Evolutionary conservation across 2,113 vertebrate genomes (phyloP).

Genomic region (western clawed frog (Xenopus tropicalis)): DNA sequence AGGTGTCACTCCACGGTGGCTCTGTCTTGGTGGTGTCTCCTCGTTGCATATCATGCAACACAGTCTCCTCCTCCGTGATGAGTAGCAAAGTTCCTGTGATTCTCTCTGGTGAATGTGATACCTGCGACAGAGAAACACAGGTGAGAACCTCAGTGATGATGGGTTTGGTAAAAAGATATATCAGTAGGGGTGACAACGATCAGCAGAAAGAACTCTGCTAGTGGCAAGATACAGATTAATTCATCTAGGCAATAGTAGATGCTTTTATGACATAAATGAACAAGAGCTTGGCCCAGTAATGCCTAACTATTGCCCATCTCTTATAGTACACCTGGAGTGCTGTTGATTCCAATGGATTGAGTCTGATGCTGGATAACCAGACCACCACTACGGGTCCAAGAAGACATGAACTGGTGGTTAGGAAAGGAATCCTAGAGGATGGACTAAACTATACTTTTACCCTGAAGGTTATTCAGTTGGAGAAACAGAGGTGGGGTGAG

Average conservation of each 20-base stretch:
- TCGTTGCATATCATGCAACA: conserved; percentile 63
- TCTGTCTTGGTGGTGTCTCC: conserved; percentile 57
- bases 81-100: conserved; percentile 47
- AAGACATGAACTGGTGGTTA: conserved; percentile 58
- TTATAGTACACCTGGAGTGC: conserved; percentile 67
- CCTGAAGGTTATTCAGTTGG: conserved; percentile 57
- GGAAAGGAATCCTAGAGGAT: conserved; percentile 53
- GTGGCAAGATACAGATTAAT: too few relatives aligned
- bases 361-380: conserved; percentile 55
- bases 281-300: not conserved
- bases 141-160: conserved; percentile 10
- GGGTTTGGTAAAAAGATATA: too few relatives aligned
- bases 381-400: conserved; percentile 53
- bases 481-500: conserved; percentile 54
- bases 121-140: conserved; percentile 49
- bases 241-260: too few relatives aligned
- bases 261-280: too few relatives aligned
- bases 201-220: too few relatives aligned
- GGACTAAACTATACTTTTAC: conserved; percentile 63
- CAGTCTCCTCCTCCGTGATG: conserved; percentile 39
- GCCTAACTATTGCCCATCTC: not conserved
- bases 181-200: too few relatives aligned
- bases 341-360: conserved; percentile 49
- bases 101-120: conserved; percentile 59
- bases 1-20: conserved; percentile 59